Evolutionary conservation across 2,888 invertebrate genomes (phyloP).

Genomic region (Amblyteles armatorius): DNA sequence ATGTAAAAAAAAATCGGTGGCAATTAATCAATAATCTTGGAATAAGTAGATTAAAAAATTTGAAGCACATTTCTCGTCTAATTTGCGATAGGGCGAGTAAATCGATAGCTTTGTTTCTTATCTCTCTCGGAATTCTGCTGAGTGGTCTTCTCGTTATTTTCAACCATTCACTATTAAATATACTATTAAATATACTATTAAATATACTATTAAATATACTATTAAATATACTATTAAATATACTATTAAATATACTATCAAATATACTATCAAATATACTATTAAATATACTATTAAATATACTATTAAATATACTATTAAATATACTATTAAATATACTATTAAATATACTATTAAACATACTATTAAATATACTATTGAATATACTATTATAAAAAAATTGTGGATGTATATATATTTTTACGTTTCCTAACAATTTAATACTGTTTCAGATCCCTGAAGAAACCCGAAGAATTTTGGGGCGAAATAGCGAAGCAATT

Average conservation of each 20-base stretch:
- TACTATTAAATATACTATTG: not conserved
- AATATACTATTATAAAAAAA: not conserved
- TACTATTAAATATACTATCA: not conserved
- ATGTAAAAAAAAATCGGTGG: not conserved
- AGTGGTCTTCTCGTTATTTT: not conserved
- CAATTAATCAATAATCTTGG: not conserved
- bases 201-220: not conserved
- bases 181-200: not conserved
- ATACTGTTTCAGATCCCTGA: constrained; percentile 87
- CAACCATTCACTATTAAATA: not conserved
- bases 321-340: not conserved
- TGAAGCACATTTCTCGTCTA: too few species aligned
- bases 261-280: not conserved
- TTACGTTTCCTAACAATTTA: constrained; percentile 8
- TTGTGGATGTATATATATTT: not conserved
- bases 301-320: not conserved
- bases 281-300: not conserved
- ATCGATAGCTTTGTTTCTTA: too few species aligned
- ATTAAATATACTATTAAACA: not conserved
- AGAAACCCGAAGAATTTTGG: constrained; percentile 97
- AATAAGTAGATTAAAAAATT: not conserved
- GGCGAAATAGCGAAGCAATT: constrained; percentile 96
- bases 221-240: not conserved
- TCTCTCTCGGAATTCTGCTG: too few species aligned
- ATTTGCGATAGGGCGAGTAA: too few species aligned